These are phyloP conservation scores for Drosophila cracens DNA, from an alignment of 2,888 invertebrate species.

Conservation along the genomic window DNA sequence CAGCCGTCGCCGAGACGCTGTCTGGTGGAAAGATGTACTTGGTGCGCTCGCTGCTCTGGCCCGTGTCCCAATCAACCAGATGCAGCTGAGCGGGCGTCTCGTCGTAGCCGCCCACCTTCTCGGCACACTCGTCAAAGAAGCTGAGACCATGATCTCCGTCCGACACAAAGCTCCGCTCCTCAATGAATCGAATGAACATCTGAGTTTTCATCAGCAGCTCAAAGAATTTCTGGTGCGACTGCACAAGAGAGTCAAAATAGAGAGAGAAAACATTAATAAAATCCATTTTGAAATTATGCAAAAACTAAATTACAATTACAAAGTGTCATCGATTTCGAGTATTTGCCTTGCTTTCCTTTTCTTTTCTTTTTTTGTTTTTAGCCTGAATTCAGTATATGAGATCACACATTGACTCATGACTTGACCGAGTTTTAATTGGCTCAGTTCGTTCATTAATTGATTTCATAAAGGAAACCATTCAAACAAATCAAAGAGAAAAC, in stretches of 20 bases:
- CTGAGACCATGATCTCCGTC: conserved; percentile 98
- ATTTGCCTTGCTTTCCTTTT: no score
- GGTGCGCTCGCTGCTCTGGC: conserved; percentile 93
- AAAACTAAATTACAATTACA: not conserved
- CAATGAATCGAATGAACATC: conserved; percentile 99
- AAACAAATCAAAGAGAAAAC: conserved; percentile 13
- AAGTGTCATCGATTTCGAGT: not conserved
- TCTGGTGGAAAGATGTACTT: conserved; percentile 98
- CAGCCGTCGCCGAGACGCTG: conserved; percentile 82
- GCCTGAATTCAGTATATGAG: conserved; percentile 32
- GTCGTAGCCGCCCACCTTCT: conserved; percentile 88
- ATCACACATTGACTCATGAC: conserved; percentile 31
- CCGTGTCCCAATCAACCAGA: conserved; percentile 92
- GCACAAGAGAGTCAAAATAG: conserved; percentile 18
- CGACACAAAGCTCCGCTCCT: conserved; percentile 99
- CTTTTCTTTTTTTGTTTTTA: not conserved
- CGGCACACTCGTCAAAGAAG: conserved; percentile 98
- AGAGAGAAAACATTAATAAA: not conserved
- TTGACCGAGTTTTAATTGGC: conserved; percentile 10
- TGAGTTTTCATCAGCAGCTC: conserved; percentile 95
- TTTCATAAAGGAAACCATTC: conserved; percentile 24
- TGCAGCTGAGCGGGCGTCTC: conserved; percentile 87
- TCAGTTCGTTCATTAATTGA: conserved; percentile 30
- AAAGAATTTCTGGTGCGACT: conserved; percentile 94
- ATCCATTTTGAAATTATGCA: no score